Conservation (phyloP, 2,888 invertebrate genomes). For the Acleris emargana region DNA sequence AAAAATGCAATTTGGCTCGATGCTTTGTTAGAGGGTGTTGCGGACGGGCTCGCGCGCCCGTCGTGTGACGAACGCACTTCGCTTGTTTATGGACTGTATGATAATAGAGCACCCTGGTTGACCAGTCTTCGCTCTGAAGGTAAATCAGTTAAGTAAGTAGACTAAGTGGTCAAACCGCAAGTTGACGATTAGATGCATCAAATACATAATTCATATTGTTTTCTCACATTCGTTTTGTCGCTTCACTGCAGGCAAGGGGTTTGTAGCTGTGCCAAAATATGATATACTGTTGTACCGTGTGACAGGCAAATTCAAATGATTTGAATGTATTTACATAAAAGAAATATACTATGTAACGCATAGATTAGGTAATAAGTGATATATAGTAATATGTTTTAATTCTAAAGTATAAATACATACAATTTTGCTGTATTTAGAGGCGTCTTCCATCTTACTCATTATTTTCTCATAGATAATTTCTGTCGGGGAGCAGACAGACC, state of each 20-base stretch:
- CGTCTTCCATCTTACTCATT: slow-evolving; percentile 82
- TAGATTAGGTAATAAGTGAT: slow-evolving; percentile 78
- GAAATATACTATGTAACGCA: slow-evolving; percentile 62
- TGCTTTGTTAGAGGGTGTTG: not conserved
- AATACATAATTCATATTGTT: slow-evolving; percentile 28
- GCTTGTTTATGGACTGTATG: not conserved
- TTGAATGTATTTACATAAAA: slow-evolving; percentile 66
- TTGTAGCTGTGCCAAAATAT: slow-evolving; percentile 71
- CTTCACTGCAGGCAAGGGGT: slow-evolving; percentile 42
- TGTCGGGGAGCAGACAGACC: slow-evolving; percentile 47
- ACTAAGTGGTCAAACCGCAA: slow-evolving; percentile 16
- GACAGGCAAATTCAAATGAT: slow-evolving; percentile 67
- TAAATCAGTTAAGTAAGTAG: not conserved
- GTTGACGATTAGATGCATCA: slow-evolving; percentile 4
- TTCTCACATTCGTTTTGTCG: slow-evolving; percentile 32
- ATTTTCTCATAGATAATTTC: slow-evolving; percentile 69
- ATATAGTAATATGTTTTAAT: slow-evolving; percentile 68
- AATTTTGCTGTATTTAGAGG: slow-evolving; percentile 82
- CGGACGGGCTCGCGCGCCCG: not conserved
- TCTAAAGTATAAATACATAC: slow-evolving; percentile 74
- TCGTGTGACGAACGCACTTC: not conserved
- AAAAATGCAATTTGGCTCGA: slow-evolving; percentile 1
- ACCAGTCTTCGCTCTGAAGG: not conserved
- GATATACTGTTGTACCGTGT: slow-evolving; percentile 58
- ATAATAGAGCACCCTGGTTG: not conserved